Conservation (phyloP, 2,888 invertebrate genomes). For the Sthenelais limicola region DNA sequence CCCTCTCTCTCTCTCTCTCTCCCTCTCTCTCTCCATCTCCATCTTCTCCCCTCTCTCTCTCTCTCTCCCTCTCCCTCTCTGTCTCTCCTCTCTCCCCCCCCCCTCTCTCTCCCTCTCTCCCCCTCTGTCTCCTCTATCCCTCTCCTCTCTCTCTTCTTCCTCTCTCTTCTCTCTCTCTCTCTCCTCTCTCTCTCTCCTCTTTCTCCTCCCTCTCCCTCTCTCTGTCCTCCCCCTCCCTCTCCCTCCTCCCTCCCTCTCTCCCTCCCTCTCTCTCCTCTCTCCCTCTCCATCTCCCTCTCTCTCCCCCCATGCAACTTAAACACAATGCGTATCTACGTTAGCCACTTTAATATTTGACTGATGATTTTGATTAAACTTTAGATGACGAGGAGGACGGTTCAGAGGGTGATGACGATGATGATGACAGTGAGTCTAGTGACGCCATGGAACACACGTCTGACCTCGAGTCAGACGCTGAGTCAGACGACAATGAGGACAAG, state of each 20-base stretch:
- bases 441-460: slow-evolving; percentile 43
- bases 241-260: too few relatives aligned
- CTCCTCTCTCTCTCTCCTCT: too few relatives aligned
- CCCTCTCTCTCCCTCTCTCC: slow-evolving; percentile 12
- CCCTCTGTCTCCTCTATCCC: too few relatives aligned
- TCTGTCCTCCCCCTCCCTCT: too few relatives aligned
- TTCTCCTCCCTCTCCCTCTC: too few relatives aligned
- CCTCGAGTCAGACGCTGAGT: slow-evolving; percentile 48
- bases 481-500: slow-evolving; percentile 71
- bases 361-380: too few relatives aligned
- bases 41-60: background rate
- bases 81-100: background rate
- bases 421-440: slow-evolving; percentile 25
- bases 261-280: too few relatives aligned
- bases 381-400: slow-evolving; percentile 59
- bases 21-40: background rate
- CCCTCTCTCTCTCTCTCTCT: background rate
- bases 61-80: background rate
- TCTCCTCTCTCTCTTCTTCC: slow-evolving; percentile 10
- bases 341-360: background rate
- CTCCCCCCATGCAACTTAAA: too few relatives aligned
- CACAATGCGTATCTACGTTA: too few relatives aligned
- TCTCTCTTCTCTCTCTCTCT: slow-evolving; percentile 18
- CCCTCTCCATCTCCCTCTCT: too few relatives aligned
- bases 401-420: slow-evolving; percentile 40